phyloP scores from a whole-genome alignment of 2,113 vertebrate species.

The Lepus europaeus region DNA sequence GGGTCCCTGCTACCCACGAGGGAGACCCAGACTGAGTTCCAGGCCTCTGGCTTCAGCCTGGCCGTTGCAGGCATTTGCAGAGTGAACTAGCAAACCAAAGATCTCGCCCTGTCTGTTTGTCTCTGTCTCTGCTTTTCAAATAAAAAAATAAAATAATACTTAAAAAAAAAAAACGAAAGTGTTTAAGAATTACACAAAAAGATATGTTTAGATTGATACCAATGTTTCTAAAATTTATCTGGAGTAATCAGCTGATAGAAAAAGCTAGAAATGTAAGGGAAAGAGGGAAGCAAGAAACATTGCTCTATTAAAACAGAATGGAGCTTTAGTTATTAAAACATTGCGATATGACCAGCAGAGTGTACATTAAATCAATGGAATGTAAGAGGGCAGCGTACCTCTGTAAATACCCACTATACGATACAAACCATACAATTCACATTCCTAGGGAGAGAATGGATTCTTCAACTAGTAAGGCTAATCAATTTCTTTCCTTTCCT shows the following conservation, averaged over 20 bases:
- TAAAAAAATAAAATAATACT: too few species aligned
- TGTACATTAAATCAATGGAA: not conserved
- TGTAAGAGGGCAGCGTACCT: not conserved
- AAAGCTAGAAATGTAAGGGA: not conserved
- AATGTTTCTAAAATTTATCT: conserved; percentile 33
- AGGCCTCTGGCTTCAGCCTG: too few species aligned
- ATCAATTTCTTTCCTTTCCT: conserved; percentile 18
- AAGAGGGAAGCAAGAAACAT: not conserved
- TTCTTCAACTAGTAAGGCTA: not conserved
- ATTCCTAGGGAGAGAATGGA: not conserved
- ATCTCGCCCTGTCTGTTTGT: too few species aligned
- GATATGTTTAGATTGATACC: not conserved
- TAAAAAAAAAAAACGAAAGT: not conserved
- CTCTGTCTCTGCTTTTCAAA: too few species aligned
- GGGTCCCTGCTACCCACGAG: too few species aligned
- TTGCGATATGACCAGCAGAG: not conserved
- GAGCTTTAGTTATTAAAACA: conserved; percentile 21
- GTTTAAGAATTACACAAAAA: not conserved
- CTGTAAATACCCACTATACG: not conserved
- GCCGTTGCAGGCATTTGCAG: too few species aligned
- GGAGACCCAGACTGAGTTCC: too few species aligned
- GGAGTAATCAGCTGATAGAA: conserved; percentile 3
- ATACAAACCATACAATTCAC: not conserved
- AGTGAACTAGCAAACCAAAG: too few species aligned
- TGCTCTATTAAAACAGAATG: not conserved